These are phyloP conservation scores for Limonius californicus DNA, from an alignment of 1,140 invertebrate species.

Conservation along the genomic window DNA sequence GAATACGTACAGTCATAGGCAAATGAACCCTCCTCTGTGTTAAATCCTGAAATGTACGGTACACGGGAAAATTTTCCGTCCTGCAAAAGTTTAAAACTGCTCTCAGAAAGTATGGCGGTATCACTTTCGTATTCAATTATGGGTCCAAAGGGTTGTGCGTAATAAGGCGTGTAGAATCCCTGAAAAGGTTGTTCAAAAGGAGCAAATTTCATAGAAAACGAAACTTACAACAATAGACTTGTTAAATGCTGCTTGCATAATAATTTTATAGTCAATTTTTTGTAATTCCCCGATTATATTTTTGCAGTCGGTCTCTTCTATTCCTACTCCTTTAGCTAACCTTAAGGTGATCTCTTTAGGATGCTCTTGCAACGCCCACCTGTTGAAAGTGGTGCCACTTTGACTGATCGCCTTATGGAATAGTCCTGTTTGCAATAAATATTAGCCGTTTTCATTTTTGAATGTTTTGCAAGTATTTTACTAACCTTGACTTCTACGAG, in stretches of 20 bases:
- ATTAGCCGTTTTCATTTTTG: not conserved
- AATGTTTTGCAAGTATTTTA: not conserved
- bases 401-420: slow-evolving; percentile 59
- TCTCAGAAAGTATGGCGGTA: slow-evolving; percentile 45
- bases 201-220: not conserved
- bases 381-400: slow-evolving; percentile 53
- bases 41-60: slow-evolving; percentile 57
- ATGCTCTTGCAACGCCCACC: slow-evolving; percentile 40
- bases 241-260: not conserved
- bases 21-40: slow-evolving; percentile 52
- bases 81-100: slow-evolving; percentile 39
- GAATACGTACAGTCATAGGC: not conserved
- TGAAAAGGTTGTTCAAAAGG: not conserved
- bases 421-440: slow-evolving; percentile 43
- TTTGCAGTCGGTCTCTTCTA: slow-evolving; percentile 42
- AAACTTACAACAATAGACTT: not conserved
- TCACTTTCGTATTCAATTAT: slow-evolving; percentile 22
- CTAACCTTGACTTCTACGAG: slow-evolving; percentile 44
- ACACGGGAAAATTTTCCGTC: slow-evolving; percentile 50
- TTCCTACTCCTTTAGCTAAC: slow-evolving; percentile 56
- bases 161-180: not conserved
- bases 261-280: not conserved
- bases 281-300: slow-evolving; percentile 56
- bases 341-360: slow-evolving; percentile 50
- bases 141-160: slow-evolving; percentile 17